Evolutionary conservation across 2,113 vertebrate species (phyloP).

Genomic region (Pipa parva): DNA sequence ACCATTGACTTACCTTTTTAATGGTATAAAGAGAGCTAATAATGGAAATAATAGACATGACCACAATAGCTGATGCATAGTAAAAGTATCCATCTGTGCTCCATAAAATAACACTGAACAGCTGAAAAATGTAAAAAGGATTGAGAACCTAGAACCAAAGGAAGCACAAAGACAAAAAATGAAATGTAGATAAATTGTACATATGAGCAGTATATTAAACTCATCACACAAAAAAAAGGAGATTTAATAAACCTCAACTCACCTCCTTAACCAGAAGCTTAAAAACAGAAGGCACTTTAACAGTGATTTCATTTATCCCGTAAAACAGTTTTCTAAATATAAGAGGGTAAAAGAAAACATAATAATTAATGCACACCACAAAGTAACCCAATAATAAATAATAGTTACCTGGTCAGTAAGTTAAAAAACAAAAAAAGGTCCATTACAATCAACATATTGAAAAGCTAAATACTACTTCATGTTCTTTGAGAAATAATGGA

Average conservation of each 20-base stretch:
- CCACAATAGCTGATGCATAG: slow-evolving; percentile 89
- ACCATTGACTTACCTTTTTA: slow-evolving; percentile 78
- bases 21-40: slow-evolving; percentile 94
- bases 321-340: slow-evolving; percentile 85
- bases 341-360: slow-evolving; percentile 17
- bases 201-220: no score
- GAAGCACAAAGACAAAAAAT: neutral
- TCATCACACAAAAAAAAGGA: no score
- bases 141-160: slow-evolving; percentile 85
- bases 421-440: no score
- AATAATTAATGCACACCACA: neutral
- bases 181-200: no score
- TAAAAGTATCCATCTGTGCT: slow-evolving; percentile 92
- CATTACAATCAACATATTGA: no score
- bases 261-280: slow-evolving; percentile 99
- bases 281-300: slow-evolving; percentile 99
- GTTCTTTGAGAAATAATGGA: no score
- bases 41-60: slow-evolving; percentile 95
- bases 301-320: slow-evolving; percentile 93
- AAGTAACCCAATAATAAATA: neutral
- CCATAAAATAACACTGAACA: slow-evolving; percentile 97
- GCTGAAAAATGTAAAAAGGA: slow-evolving; percentile 98
- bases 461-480: no score
- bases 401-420: no score
- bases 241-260: slow-evolving; percentile 43